Base-by-base conservation (phyloP, 2,888 invertebrate species). In the Adineta ricciae region DNA sequence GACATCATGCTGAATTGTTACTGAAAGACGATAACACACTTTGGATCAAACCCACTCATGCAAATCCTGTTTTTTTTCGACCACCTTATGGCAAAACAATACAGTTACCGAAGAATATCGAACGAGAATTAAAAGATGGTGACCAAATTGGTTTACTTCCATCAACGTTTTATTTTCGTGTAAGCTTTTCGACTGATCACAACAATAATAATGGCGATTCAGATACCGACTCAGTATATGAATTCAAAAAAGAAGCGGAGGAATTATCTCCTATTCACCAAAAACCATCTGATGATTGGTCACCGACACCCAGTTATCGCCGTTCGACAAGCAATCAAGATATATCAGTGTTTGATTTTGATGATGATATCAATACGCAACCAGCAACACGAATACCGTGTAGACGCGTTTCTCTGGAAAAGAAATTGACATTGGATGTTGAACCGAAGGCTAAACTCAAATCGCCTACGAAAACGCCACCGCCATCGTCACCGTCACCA, bases 91-190 rank as follows among this genome's bases (percentile, higher is more conserved):
- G 78, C 11, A 38, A 41, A n/a, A 78, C 78, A n/a, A 41, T 38
- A 24, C 38, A 38, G 41, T 41, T 78, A 41, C 8, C 24, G 4
- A 78, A 78, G 41, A 41, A 78, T 78, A n/a, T 78, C 41, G 41
- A 78, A n/a, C 78, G n/a, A 41, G 41, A 78, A 78, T 78, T 78
- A n/a, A 41, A 41, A 24, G 78, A 78, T 78, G 41, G 41, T 78
- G 78, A 78, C 41, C 41, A 78, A 41, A 78, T 78, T 38, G 78
- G 78, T 78, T 78, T 78, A n/a, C 41, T 78, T 38, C 78, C 78
- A n/a, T 78, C 78, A 7, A 78, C 38, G 8, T 78, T 78, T 38
- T 78, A 24, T 19, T 78, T 78, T 41, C 78, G 78, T 78, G 78
- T 78, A 11, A 64, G 64, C 19, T 64, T 64, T 64, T 64, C 64